Evolutionary conservation across 2,797 vertebrate species (phyloP).

Genomic region (Picus viridis): DNA sequence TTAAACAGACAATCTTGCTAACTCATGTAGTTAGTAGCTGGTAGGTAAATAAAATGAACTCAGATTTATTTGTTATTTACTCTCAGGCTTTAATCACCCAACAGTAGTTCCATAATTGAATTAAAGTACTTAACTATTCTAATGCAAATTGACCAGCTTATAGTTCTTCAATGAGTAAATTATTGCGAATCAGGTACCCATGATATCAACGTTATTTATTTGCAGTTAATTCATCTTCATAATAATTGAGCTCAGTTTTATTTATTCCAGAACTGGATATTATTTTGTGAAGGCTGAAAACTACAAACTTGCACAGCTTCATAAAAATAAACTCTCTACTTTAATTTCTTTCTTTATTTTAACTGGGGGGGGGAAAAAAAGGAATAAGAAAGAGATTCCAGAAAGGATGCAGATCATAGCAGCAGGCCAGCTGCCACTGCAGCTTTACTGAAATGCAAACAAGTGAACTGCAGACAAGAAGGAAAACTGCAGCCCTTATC

Average conservation of each 20-base stretch:
- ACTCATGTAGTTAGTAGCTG: neutral
- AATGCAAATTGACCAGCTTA: constrained; percentile 31
- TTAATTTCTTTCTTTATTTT: neutral
- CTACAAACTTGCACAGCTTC: neutral
- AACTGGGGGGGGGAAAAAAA: neutral
- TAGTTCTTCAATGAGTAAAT: constrained; percentile 6
- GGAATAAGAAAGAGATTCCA: neutral
- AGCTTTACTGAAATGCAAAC: neutral
- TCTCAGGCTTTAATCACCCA: constrained; percentile 37
- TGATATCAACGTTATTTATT: neutral
- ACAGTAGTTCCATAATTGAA: constrained; percentile 66
- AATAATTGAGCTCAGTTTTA: neutral
- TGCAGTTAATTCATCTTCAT: neutral
- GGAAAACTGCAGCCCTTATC: neutral
- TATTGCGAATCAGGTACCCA: neutral
- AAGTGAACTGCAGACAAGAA: neutral
- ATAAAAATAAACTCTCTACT: neutral
- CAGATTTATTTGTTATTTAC: constrained; percentile 45
- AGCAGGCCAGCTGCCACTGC: neutral
- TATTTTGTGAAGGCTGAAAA: neutral
- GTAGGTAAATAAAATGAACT: constrained; percentile 27
- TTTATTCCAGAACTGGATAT: neutral
- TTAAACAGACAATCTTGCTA: constrained; percentile 34
- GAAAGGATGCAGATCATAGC: neutral
- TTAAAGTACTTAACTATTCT: constrained; percentile 56